Evolutionary conservation across 2,888 invertebrate genomes (phyloP).

Genomic region (Apoda limacodes): DNA sequence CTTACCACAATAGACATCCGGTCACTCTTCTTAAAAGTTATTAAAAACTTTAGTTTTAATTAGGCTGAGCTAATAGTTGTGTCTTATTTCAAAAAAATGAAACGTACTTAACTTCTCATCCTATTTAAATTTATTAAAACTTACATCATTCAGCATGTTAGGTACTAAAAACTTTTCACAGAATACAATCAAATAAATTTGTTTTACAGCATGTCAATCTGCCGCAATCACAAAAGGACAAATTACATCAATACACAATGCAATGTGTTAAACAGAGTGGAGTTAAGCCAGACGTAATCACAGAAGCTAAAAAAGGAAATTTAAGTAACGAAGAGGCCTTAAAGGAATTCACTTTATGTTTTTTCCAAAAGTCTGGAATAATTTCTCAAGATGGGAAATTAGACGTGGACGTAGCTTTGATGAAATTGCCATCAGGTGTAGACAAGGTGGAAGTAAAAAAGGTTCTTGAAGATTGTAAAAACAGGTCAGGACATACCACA

Average conservation of each 20-base stretch:
- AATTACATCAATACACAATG: conserved; percentile 28
- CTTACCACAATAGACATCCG: too few species aligned
- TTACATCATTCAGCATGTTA: too few species aligned
- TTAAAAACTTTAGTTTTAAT: too few species aligned
- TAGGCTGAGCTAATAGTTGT: too few species aligned
- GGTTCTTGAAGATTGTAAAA: conserved; percentile 47
- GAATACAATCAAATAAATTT: too few species aligned
- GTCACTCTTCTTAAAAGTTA: too few species aligned
- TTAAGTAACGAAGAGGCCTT: conserved; percentile 45
- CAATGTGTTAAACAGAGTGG: conserved; percentile 47
- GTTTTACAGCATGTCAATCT: conserved; percentile 36
- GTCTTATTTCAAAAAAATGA: too few species aligned
- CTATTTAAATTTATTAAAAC: too few species aligned
- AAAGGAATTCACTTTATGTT: conserved; percentile 56
- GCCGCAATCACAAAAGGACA: conserved; percentile 35
- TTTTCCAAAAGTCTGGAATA: conserved; percentile 53
- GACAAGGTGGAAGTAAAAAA: conserved; percentile 43
- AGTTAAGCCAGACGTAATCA: conserved; percentile 37
- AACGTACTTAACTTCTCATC: too few species aligned
- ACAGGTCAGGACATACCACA: conserved; percentile 39
- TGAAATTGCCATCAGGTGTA: conserved; percentile 45
- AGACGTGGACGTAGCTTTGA: conserved; percentile 45
- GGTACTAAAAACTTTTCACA: conserved; percentile 11
- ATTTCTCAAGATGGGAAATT: conserved; percentile 41
- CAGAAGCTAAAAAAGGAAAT: conserved; percentile 48